phyloP scores from a whole-genome alignment of 2,113 vertebrate genomes.

The Sprattus sprattus region DNA sequence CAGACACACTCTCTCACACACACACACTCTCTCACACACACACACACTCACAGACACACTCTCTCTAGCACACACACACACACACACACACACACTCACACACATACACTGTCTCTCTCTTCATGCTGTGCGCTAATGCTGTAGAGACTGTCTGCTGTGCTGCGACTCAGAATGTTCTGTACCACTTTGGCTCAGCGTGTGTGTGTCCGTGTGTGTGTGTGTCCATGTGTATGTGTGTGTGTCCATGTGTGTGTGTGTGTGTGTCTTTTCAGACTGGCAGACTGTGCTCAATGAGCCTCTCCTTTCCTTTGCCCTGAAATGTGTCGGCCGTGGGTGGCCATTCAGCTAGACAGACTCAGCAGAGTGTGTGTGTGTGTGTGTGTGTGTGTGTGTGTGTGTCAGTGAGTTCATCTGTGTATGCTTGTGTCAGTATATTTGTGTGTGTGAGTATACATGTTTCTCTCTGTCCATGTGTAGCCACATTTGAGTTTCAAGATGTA shows the following conservation, averaged over 20 bases:
- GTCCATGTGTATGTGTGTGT: not conserved
- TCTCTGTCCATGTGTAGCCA: not conserved
- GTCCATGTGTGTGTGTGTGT: slow-evolving; percentile 46
- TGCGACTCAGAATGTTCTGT: slow-evolving; percentile 69
- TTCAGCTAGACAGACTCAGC: slow-evolving; percentile 46
- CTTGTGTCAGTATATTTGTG: slow-evolving; percentile 23
- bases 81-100: slow-evolving; percentile 1
- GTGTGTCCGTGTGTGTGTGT: slow-evolving; percentile 45
- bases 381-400: not conserved
- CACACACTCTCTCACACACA: slow-evolving; percentile 1
- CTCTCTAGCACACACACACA: not conserved
- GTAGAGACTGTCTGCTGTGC: slow-evolving; percentile 62
- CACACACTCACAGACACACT: not conserved
- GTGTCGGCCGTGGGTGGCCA: slow-evolving; percentile 55
- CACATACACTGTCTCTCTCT: not conserved
- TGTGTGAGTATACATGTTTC: not conserved
- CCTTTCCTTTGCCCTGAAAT: slow-evolving; percentile 49
- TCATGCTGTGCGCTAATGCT: slow-evolving; percentile 35
- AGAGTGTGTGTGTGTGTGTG: slow-evolving; percentile 23
- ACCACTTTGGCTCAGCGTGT: slow-evolving; percentile 23
- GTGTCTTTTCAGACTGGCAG: slow-evolving; percentile 58
- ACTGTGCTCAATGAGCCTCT: slow-evolving; percentile 57
- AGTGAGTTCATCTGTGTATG: slow-evolving; percentile 28
- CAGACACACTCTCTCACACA: not conserved
- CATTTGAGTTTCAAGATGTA: not conserved